Conservation (phyloP, 2,797 vertebrate species). For the Enteromius fasciolatus region DNA sequence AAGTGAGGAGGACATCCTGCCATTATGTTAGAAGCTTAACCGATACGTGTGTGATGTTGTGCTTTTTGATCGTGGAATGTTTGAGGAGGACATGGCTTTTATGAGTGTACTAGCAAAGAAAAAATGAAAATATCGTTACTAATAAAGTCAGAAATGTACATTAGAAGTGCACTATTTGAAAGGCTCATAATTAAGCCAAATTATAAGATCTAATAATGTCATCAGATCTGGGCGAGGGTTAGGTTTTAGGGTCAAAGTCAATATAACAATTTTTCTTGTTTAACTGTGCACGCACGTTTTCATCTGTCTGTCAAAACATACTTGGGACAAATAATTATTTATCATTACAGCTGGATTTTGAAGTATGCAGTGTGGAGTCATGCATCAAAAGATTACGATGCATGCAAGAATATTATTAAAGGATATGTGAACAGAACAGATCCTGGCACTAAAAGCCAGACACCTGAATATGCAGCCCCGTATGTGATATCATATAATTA, state of each 20-base stretch:
- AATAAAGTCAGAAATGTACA: background rate
- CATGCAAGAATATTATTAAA: background rate
- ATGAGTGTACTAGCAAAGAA: background rate
- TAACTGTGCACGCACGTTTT: background rate
- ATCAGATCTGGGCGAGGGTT: background rate
- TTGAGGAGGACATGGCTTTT: background rate
- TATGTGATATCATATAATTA: background rate
- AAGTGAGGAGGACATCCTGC: constrained; percentile 30
- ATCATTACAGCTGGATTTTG: background rate
- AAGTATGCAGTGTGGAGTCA: too few species aligned
- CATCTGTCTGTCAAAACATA: background rate
- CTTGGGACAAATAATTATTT: background rate
- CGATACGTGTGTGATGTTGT: background rate
- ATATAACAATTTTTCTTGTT: background rate
- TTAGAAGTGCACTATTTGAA: background rate
- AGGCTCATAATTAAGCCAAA: background rate
- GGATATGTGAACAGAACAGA: background rate
- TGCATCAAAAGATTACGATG: background rate
- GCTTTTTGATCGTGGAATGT: constrained; percentile 25
- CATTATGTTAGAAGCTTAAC: background rate
- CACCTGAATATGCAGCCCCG: background rate
- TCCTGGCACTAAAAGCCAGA: background rate
- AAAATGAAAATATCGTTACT: background rate
- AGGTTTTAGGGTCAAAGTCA: background rate
- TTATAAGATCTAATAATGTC: background rate